Evolutionary conservation across 1,140 invertebrate genomes (phyloP), one percentile per base, ranked within the genome.

Genomic region (Bombus turneri): DNA sequence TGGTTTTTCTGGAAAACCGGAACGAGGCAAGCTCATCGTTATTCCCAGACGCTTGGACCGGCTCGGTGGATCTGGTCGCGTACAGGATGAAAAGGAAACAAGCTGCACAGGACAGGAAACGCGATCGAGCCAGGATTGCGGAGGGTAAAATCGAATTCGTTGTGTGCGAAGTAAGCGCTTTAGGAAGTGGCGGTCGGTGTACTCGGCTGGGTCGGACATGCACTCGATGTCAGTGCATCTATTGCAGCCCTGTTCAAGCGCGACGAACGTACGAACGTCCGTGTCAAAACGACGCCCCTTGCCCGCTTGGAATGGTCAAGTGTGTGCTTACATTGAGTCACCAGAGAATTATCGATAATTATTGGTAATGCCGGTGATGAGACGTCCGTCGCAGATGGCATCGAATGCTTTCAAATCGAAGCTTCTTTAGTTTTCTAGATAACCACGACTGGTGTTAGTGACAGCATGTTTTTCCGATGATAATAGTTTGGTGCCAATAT

Each of bases 221-320:
- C 84, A 85, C 84, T 85, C 79, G 84, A 85, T 85, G 79, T 85
- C 84, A 79, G 78, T 81, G 78, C 84, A 81, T 85, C 84, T 74
- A 85, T 81, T 81, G 79, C 84, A 85, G 83, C 47, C 76, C 83
- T 80, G 78, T 62, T 80, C 43, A 79, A 69, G 59, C 84, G 41
- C 79, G 76, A 25, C 37, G 79, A 64, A 72, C 68, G 83, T 84
- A 69, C 75, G 83, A 84, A 72, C 76, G 41, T 39, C 39, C 83
- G 68, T 85, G 83, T 85, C 83, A 80, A 62, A 85, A 85, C 83
- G 47, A 64, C 64, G 43, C 43, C 34, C 69, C 83, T 25, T 25
- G 37, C 31, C 34, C 66, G 5, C 39, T 53, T 57, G 66, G 25
- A 18, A 37, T 53, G 69, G 28, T 57, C 79, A 59, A 81, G 84